Base-by-base conservation (phyloP, 2,888 invertebrate species). In the Chymomyza fuscimana region DNA sequence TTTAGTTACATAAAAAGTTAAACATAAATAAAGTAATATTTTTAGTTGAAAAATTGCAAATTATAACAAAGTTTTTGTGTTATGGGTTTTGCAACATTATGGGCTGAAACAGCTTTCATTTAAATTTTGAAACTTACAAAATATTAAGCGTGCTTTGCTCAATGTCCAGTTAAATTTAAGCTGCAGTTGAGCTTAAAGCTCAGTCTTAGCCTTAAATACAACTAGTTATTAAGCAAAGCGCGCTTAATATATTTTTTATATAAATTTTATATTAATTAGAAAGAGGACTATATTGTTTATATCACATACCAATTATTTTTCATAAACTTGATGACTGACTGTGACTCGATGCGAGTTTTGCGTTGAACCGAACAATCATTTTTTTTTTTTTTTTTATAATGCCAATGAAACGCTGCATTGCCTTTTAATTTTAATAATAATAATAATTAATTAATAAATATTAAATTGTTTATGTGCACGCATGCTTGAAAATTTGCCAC, bases 261-360 rank as follows among this genome's bases (percentile, higher is more conserved):
- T 59, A 52, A 83, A 59, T 16, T 66, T 60, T 71, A 59, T 78
- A 88, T 87, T 84, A 86, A 88, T 81, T 85, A 88, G 77, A 86
- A 88, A 87, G 89, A 91, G 88, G 91, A 91, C 91, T 91, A 91
- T 91, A 90, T 90, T 90, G 89, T 86, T 89, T 89, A 90, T 91
- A 91, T 91, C 91, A 91, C 91, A 91, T 91, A 91, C 91, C 91
- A 91, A 91, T 91, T 90, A 81, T 88, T 90, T 77, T 79, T 73
- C 81, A 77, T 82, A 78, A 74, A 82, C 80, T 78, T 80, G 82
- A 64, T 73, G 71, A 80, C 78, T 74, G 86, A 82, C 81, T 82
- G 77, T 88, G 82, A 81, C 87, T 86, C 81, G 78, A 77, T 84
- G 82, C 79, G 81, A 77, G 79, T 72, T 73, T 78, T 69, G 67